These are phyloP conservation scores for Molothrus ater DNA, from an alignment of 2,797 vertebrate species.

Conservation along the genomic window DNA sequence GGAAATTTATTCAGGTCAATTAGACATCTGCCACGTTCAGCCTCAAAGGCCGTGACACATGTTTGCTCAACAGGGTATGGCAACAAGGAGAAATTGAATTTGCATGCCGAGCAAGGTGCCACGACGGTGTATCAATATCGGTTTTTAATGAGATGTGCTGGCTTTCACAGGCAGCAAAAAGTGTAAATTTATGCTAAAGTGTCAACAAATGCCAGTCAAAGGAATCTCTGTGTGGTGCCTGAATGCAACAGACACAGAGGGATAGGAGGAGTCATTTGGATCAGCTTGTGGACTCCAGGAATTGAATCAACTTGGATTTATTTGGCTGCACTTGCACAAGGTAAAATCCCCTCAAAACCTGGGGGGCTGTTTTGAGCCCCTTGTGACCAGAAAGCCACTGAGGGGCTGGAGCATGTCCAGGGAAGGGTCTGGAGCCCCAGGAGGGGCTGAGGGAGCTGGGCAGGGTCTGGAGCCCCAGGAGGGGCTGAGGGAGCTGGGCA, in stretches of 20 bases:
- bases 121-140: constrained; percentile 4
- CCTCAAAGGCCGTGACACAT: constrained; percentile 56
- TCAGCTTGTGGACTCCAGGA: not conserved
- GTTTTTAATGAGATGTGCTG: constrained; percentile 65
- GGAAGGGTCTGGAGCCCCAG: not conserved
- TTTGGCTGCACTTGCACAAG: not conserved
- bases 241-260: constrained; percentile 34
- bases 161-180: constrained; percentile 10
- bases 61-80: constrained; percentile 25
- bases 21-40: constrained; percentile 58
- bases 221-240: constrained; percentile 17
- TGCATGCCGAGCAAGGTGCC: constrained; percentile 45
- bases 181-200: constrained; percentile 63
- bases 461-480: not conserved
- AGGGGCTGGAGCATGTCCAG: not conserved
- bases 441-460: too few relatives aligned
- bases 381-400: fast-evolving
- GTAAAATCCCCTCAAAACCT: not conserved
- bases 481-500: too few relatives aligned
- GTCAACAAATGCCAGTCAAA: constrained; percentile 56
- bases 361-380: not conserved
- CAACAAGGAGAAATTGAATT: constrained; percentile 53
- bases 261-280: not conserved
- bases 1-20: constrained; percentile 40
- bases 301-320: not conserved